These are phyloP conservation scores for Nannoperca obscura DNA, from an alignment of 2,797 vertebrate species.

Conservation along the genomic window DNA sequence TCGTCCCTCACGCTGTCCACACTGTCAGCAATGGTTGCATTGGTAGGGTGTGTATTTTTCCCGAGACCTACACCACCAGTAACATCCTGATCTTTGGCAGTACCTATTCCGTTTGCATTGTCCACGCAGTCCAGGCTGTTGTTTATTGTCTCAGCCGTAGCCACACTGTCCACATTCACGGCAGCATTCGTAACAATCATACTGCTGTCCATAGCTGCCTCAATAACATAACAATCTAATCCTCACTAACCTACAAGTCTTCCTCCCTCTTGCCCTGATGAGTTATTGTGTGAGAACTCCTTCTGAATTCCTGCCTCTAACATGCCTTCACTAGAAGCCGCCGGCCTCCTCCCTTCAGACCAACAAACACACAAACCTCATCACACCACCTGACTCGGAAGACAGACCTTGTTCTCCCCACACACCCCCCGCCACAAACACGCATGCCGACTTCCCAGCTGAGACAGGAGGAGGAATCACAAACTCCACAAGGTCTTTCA, in stretches of 20 bases:
- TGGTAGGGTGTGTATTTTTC: background rate
- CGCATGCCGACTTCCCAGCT: conserved; percentile 31
- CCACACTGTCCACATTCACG: conserved; percentile 2
- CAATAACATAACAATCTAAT: conserved; percentile 18
- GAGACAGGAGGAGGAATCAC: conserved; percentile 50
- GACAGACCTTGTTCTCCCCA: conserved; percentile 27
- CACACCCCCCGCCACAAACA: conserved; percentile 22
- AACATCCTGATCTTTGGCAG: conserved; percentile 8
- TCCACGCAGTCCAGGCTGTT: background rate
- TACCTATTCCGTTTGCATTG: background rate
- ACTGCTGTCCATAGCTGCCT: conserved; percentile 14
- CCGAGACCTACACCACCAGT: background rate
- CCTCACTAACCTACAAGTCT: conserved; percentile 1
- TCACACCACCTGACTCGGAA: conserved; percentile 66
- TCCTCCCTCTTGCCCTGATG: conserved; percentile 37
- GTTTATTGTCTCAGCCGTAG: conserved; percentile 3
- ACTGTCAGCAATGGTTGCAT: conserved; percentile 16
- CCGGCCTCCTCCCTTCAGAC: conserved; percentile 49
- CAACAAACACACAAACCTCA: conserved; percentile 58
- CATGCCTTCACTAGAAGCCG: conserved; percentile 75
- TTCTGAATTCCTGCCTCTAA: conserved; percentile 74
- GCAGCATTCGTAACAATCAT: conserved; percentile 22
- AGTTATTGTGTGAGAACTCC: conserved; percentile 62
- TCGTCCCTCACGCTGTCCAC: conserved; percentile 17
- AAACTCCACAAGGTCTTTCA: conserved; percentile 51